These are phyloP conservation scores for Abscondita cerata DNA, from an alignment of 2,888 invertebrate genomes.

Conservation along the genomic window DNA sequence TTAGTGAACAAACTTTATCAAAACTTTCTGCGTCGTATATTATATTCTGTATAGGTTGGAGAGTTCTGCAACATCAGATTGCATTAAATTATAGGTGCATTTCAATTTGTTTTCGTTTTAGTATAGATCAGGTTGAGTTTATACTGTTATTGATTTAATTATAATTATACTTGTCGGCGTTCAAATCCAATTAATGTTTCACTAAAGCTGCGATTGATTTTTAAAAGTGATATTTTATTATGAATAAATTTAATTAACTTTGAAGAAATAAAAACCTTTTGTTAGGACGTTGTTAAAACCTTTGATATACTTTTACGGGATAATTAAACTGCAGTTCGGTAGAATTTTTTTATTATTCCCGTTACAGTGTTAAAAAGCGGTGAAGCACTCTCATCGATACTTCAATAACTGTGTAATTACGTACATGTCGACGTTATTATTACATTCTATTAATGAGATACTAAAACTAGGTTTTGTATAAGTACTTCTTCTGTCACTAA, in stretches of 20 bases:
- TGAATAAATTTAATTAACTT: constrained; percentile 44
- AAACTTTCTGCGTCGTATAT: constrained; percentile 5
- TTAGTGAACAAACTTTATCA: constrained; percentile 4
- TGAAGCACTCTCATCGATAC: no score
- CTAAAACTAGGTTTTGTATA: no score
- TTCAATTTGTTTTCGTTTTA: background rate
- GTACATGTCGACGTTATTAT: no score
- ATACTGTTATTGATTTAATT: constrained; percentile 20
- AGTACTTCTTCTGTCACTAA: no score
- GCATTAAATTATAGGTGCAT: constrained; percentile 11
- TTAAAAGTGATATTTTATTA: constrained; percentile 44
- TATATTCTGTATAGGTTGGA: background rate
- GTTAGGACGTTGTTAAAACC: no score
- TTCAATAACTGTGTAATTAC: no score
- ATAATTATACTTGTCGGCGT: constrained; percentile 38
- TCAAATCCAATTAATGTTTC: constrained; percentile 50
- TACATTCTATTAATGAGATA: no score
- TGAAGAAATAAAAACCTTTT: constrained; percentile 1
- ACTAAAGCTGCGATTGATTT: constrained; percentile 44
- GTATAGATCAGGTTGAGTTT: constrained; percentile 4
- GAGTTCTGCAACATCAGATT: constrained; percentile 4
- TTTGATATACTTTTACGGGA: no score
- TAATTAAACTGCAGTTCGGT: no score
- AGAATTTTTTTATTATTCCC: no score
- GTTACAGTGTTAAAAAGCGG: no score